Percentiles rank a stretch among this genome's conserved stretches.
Evolutionary conservation across 2,888 invertebrate species (phyloP).

Genomic region (Campaea margaritaria): DNA sequence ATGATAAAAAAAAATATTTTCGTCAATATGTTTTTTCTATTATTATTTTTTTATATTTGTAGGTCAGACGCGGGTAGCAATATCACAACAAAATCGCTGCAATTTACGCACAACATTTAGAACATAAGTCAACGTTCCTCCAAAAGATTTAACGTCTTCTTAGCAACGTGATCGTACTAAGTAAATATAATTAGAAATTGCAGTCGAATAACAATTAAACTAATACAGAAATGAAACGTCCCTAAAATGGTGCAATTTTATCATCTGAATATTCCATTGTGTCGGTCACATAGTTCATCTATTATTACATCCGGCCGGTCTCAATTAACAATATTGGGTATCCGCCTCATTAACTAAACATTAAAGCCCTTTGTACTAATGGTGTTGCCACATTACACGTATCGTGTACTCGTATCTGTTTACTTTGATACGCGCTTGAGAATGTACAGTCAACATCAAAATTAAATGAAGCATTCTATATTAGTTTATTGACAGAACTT

Average conservation of each 20-base stretch:
- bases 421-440: neutral
- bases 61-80: too few relatives aligned
- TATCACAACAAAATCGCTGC: too few relatives aligned
- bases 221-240: neutral
- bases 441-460: neutral
- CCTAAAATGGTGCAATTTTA: too few relatives aligned
- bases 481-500: too few relatives aligned
- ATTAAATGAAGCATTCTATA: too few relatives aligned
- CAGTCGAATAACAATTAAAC: neutral
- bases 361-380: neutral
- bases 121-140: too few relatives aligned
- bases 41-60: too few relatives aligned
- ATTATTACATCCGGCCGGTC: constrained; percentile 7
- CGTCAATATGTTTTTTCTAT: too few relatives aligned
- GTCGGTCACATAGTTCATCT: constrained; percentile 12
- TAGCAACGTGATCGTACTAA: neutral
- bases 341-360: constrained; percentile 12
- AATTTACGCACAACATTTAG: neutral
- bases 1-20: too few relatives aligned
- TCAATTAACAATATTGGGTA: constrained; percentile 12
- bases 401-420: neutral
- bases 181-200: neutral
- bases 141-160: too few relatives aligned
- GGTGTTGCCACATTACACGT: neutral
- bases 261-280: constrained; percentile 6